A percentile compares a stretch with the other conserved stretches of the same genome.
phyloP scores from a whole-genome alignment of 2,888 invertebrate species.

The Didymodactylos carnosus region DNA sequence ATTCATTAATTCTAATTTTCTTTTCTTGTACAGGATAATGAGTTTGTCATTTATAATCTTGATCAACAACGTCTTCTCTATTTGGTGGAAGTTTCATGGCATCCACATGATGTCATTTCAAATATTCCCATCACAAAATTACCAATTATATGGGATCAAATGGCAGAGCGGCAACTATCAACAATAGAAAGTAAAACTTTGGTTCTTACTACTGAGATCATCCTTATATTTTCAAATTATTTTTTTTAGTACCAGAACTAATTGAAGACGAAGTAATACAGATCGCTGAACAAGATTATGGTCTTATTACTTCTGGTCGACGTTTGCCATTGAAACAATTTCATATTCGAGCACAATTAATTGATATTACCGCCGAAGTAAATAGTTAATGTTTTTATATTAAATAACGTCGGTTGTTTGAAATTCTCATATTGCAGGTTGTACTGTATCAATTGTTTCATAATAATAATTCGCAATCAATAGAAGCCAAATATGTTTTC shows the following conservation, averaged over 20 bases:
- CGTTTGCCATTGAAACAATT: conserved; percentile 26
- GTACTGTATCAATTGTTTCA: conserved; percentile 28
- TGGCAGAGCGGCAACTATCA: too few species aligned
- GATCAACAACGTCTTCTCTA: conserved; percentile 27
- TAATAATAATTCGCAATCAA: conserved; percentile 21
- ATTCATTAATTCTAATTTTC: too few species aligned
- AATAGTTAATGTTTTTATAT: conserved; percentile 13
- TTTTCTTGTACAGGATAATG: conserved; percentile 27
- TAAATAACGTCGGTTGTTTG: neutral
- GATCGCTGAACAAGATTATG: conserved; percentile 19
- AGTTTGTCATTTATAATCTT: conserved; percentile 28
- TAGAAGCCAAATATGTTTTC: conserved; percentile 35
- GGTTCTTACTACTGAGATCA: too few species aligned
- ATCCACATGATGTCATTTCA: neutral
- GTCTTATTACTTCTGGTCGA: conserved; percentile 24
- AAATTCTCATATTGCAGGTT: conserved; percentile 20
- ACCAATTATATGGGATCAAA: too few species aligned
- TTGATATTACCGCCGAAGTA: conserved; percentile 27
- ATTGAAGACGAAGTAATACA: neutral
- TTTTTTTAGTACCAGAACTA: neutral
- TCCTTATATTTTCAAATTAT: too few species aligned
- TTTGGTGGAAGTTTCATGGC: conserved; percentile 24
- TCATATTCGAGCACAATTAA: conserved; percentile 26
- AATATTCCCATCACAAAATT: neutral
- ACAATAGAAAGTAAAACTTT: too few species aligned